Percentiles rank a stretch among this genome's conserved stretches.
These are phyloP conservation scores for Agapornis canus DNA, from an alignment of 2,797 vertebrate genomes.

Conservation along the genomic window DNA sequence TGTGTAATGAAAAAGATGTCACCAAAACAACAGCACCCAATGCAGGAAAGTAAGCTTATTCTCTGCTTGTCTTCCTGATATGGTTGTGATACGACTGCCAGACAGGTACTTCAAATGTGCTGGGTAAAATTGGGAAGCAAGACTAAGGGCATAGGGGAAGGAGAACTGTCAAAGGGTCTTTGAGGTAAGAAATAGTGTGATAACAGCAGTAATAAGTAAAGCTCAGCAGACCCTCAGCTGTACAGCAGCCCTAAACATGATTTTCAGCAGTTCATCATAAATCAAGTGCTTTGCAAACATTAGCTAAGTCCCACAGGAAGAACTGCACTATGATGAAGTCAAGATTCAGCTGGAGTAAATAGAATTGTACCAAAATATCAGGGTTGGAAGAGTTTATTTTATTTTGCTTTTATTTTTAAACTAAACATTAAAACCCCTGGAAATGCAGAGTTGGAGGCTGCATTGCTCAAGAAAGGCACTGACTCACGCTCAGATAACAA, in stretches of 20 bases:
- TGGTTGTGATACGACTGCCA: not conserved
- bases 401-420: slow-evolving; percentile 61
- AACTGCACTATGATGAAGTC: not conserved
- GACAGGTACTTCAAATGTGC: not conserved
- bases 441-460: slow-evolving; percentile 37
- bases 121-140: not conserved
- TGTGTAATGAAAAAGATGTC: not conserved
- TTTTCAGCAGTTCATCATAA: slow-evolving; percentile 30
- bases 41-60: not conserved
- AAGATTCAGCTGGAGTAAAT: slow-evolving; percentile 43
- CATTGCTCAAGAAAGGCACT: slow-evolving; percentile 23
- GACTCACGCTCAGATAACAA: slow-evolving; percentile 11
- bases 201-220: not conserved
- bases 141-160: not conserved
- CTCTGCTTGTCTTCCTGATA: not conserved
- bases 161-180: not conserved
- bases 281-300: slow-evolving; percentile 48
- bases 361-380: slow-evolving; percentile 38
- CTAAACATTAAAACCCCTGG: slow-evolving; percentile 1
- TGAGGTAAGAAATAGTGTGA: slow-evolving; percentile 22
- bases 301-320: slow-evolving; percentile 49
- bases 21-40: not conserved
- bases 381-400: slow-evolving; percentile 39
- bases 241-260: not conserved
- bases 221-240: not conserved